Evolutionary conservation across 2,113 vertebrate species (phyloP).

Genomic region (Tetrax tetrax): DNA sequence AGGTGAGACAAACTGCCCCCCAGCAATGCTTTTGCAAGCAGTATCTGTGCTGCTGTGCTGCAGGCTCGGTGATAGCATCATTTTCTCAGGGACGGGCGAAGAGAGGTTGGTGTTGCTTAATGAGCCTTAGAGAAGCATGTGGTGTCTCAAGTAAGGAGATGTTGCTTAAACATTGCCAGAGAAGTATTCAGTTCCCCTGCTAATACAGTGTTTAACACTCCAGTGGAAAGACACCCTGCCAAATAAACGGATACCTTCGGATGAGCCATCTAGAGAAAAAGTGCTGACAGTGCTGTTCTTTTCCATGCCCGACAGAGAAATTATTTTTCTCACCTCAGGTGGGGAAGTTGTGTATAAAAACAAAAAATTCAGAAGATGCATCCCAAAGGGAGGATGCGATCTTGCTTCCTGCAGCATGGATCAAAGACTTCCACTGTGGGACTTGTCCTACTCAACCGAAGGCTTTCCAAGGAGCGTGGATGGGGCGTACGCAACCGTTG

Average conservation of each 20-base stretch:
- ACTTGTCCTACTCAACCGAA: accelerated
- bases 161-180: not conserved
- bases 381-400: not conserved
- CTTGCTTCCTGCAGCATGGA: not conserved
- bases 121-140: not conserved
- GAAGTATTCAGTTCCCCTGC: not conserved
- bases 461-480: not conserved
- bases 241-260: not conserved
- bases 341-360: not conserved
- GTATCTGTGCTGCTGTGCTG: accelerated
- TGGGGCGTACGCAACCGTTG: accelerated
- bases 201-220: not conserved
- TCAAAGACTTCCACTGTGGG: not conserved
- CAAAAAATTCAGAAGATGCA: not conserved
- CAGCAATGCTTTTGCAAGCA: accelerated
- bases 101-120: not conserved
- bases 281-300: not conserved
- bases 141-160: not conserved
- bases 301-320: not conserved
- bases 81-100: accelerated
- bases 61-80: not conserved
- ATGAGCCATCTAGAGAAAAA: not conserved
- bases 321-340: not conserved
- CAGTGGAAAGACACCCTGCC: not conserved
- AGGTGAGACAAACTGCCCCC: not conserved